Evolutionary conservation across 2,888 invertebrate species (phyloP), one percentile per base, ranked within the genome.

Genomic region (Sericinus montela): DNA sequence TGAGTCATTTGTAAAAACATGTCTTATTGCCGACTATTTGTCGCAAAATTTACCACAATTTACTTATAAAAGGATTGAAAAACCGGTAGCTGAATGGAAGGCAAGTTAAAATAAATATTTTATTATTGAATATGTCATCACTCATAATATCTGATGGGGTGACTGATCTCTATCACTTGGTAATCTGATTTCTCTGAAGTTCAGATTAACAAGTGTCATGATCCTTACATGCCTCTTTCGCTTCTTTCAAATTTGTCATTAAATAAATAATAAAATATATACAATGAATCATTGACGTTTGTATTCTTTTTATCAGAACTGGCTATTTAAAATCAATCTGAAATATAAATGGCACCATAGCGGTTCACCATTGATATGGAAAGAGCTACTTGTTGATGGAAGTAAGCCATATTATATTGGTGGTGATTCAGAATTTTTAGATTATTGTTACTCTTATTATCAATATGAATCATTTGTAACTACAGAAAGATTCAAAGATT

Each of bases 381-480:
- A 91, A 68, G 91, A 92, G 72, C 66, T 91, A 47, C 71, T 88
- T 44, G 74, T 84, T 65, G 80, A 82, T 59, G 91, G 91, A 14
- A 90, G 90, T 36, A 90, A 88, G 58, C 77, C 90, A 0, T 78
- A 76, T 60, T 90, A 91, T 38, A 89, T 93, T n/a, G 93, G 93
- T 6, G 90, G 90, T 39, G 77, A 89, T 3, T 71, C 86, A 34
- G 89, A 92, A 48, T 93, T 92, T 78, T 86, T 91, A 75, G 91
- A 92, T 65, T 91, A 92, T 58, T 87, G 91, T 57, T 82, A 89
- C 67, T 89, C 91, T 29, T 92, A 92, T 71, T 93, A 92, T 59
- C 57, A 80, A 30, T 78, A 86, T 53, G 82, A 86, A 58, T 57
- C 67, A 7, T 81, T 76, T 57, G 55, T 82, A 40, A 57, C 72